phyloP scores from a whole-genome alignment of 2,113 vertebrate species.

The Brienomyrus brachyistius region DNA sequence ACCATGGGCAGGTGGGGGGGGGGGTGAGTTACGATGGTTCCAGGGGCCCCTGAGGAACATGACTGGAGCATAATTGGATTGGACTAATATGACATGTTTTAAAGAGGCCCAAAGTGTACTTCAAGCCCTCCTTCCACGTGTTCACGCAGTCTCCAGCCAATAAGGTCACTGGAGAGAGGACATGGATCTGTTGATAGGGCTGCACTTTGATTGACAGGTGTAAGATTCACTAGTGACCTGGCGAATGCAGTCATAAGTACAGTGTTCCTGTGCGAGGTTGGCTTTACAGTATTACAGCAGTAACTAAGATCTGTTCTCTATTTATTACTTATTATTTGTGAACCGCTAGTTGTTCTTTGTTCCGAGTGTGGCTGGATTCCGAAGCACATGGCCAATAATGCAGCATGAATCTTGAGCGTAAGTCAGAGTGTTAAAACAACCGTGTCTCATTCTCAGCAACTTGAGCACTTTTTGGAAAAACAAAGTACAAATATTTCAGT shows the following conservation, averaged over 20 bases:
- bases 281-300: not conserved
- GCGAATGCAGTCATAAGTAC: not conserved
- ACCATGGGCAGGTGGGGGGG: not conserved
- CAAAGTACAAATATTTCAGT: not conserved
- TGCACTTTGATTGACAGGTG: not conserved
- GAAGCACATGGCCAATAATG: not conserved
- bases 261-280: not conserved
- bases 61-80: not conserved
- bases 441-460: not conserved
- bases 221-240: not conserved
- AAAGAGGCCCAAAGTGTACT: not conserved
- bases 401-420: not conserved
- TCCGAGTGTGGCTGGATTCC: not conserved
- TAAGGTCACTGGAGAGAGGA: not conserved
- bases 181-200: not conserved
- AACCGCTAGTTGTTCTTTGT: not conserved
- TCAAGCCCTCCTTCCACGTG: not conserved
- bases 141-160: not conserved
- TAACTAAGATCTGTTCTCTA: not conserved
- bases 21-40: not conserved
- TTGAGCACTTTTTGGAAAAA: not conserved
- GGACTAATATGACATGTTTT: not conserved
- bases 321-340: not conserved
- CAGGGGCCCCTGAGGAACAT: not conserved
- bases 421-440: not conserved